Conservation (phyloP, 2,888 invertebrate species). For the Sipha maydis region DNA sequence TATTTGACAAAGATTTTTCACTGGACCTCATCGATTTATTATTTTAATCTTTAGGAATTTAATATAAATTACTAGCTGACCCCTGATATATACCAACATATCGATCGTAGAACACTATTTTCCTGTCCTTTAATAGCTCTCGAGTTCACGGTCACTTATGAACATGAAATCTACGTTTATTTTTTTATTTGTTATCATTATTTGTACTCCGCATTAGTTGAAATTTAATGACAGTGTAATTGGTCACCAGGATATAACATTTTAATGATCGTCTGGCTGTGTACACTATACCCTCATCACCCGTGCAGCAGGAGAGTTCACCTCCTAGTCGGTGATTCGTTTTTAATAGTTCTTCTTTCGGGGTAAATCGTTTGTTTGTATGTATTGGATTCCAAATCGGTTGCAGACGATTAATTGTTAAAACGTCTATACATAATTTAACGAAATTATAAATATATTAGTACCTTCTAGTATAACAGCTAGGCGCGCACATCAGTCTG, state of each 20-base stretch:
- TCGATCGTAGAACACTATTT: background rate
- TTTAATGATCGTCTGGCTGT: slow-evolving; percentile 44
- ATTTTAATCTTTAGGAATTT: too few relatives aligned
- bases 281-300: background rate
- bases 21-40: too few relatives aligned
- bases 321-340: slow-evolving; percentile 24
- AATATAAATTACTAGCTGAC: too few relatives aligned
- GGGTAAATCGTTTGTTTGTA: slow-evolving; percentile 36
- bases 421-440: background rate
- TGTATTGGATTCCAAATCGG: slow-evolving; percentile 7
- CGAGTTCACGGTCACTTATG: slow-evolving; percentile 49
- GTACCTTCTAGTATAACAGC: background rate
- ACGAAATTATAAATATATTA: slow-evolving; percentile 3
- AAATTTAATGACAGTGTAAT: slow-evolving; percentile 51
- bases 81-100: background rate
- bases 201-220: slow-evolving; percentile 19
- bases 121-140: slow-evolving; percentile 41
- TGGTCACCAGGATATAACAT: slow-evolving; percentile 40
- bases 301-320: background rate
- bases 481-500: background rate
- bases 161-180: slow-evolving; percentile 31
- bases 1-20: too few relatives aligned
- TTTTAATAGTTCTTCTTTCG: slow-evolving; percentile 43
- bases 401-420: background rate
- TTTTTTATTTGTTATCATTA: slow-evolving; percentile 33